Evolutionary conservation across 2,797 vertebrate genomes (phyloP), one percentile per base, ranked within the genome.

Genomic region (Channa striata): DNA sequence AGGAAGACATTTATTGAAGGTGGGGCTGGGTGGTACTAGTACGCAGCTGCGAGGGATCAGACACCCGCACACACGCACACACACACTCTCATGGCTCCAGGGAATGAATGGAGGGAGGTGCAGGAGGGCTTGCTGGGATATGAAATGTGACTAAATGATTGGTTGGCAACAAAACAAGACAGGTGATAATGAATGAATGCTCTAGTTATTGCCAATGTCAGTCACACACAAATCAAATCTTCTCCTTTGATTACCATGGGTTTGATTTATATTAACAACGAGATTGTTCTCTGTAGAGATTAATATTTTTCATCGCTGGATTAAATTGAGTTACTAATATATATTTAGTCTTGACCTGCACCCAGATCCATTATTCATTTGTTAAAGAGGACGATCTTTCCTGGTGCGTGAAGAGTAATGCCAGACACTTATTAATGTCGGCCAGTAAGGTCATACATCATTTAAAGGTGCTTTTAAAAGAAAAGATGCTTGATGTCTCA

Each of bases 1-100:
- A 61, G 64, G 51, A 68, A 43, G 53, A 68, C 48, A 37, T 59
- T 64, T 43, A 62, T 74, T 65, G 58, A 78, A 74, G 60, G 70
- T 33, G 20, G 37, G 23, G 64, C 20, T 21, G 52, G 52, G 80
- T 49, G 67, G 46, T 37, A 30, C 20, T 37, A 19, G 30, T 17
- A 67, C 19, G 17, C 60, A 43, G 64, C 71, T 68, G 59, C 2
- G 1, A 71, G 21, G 66, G 44, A 72, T 80, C 60, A 59, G 42
- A 75, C 58, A n/a, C 34, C 0, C 2, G 2, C 63, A 17, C 49
- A 40, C 42, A 54, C 8, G 61, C 64, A 65, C 66, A 58, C 3
- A 65, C 78, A 75, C 81, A 87, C 87, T 90, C 84, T 85, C 84
- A 84, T 89, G 84, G 83, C 84, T 85, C 78, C 13, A 49, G 85